These are phyloP conservation scores for Scaptomyza tumidula DNA, from an alignment of 2,888 invertebrate genomes.

Conservation along the genomic window DNA sequence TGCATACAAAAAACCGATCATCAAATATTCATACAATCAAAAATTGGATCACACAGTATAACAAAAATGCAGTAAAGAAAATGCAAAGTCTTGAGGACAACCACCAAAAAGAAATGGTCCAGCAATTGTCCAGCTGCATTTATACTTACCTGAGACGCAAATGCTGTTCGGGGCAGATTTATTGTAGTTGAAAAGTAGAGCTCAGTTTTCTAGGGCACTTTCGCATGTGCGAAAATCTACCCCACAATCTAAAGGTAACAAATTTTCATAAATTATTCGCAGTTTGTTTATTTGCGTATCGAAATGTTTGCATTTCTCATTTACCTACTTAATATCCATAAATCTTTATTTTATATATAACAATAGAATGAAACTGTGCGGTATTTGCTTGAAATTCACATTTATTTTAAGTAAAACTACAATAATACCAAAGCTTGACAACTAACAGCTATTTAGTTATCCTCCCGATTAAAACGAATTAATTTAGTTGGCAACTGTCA, in stretches of 20 bases:
- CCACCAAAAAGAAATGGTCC: slow-evolving; percentile 34
- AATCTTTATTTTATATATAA: slow-evolving; percentile 47
- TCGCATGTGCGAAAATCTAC: slow-evolving; percentile 74
- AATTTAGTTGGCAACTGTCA: slow-evolving; percentile 22
- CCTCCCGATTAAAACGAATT: slow-evolving; percentile 20
- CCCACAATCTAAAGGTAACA: slow-evolving; percentile 60
- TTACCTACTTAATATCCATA: slow-evolving; percentile 54
- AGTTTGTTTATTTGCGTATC: slow-evolving; percentile 71
- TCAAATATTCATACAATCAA: slow-evolving; percentile 65
- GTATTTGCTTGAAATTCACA: background rate
- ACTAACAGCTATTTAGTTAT: background rate
- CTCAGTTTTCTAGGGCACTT: slow-evolving; percentile 38
- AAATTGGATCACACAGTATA: slow-evolving; percentile 26
- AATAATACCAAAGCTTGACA: background rate
- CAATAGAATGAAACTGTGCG: slow-evolving; percentile 13
- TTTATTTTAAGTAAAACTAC: background rate
- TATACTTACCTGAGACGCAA: slow-evolving; percentile 40
- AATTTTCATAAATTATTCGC: slow-evolving; percentile 52
- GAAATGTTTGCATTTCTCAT: slow-evolving; percentile 57
- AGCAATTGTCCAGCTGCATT: slow-evolving; percentile 59
- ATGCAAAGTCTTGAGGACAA: slow-evolving; percentile 37
- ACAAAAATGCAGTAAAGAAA: slow-evolving; percentile 35
- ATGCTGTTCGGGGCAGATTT: slow-evolving; percentile 42
- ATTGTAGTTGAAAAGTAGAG: slow-evolving; percentile 48
- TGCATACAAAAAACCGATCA: slow-evolving; percentile 71